Base-by-base conservation (phyloP, 2,888 invertebrate genomes). In the Meloe dianella region DNA sequence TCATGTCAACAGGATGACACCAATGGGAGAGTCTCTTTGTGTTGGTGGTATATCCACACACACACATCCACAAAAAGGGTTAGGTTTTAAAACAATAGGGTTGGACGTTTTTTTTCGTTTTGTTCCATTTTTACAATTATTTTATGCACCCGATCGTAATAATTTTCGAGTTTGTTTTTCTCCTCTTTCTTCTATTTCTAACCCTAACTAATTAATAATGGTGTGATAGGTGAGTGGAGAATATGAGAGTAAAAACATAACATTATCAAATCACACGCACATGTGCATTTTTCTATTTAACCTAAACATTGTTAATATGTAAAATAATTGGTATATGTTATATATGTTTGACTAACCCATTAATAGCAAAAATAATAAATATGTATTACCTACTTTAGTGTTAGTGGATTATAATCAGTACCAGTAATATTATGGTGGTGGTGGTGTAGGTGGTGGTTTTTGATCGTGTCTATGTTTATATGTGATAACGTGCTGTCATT, bases 401-500 rank as follows among this genome's bases (percentile, higher is more conserved):
- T 1, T 41, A 78, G 75, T 77, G 76, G 80, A 83, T 82, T 83
- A 83, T 83, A 83, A 83, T 83, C 83, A 83, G 82, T 78, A 81
- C 80, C 78, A 72, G 77, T 77, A 74, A 62, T 67, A 74, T 14
- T 10, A 35, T 35, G 35, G 14, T 35, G 12, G 54, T 24, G 24
- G 12, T 1, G 9, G 10, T 6, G 22, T 12, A 24, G 24, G 54
- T 47, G 47, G n/a, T 38, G 7, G 38, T 20, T 47, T 47, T 47
- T 54, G 54, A 54, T 54, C 24, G 54, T 54, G 54, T 24, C 24
- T 78, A 76, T 77, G 79, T 78, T 79, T 73, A 77, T 78, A 77
- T 80, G 81, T 82, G 82, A 82, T 83, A 83, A 81, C 76, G 54
- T 54, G 78, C 80, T 83, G 83, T 83, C 83, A 83, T 81, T 82